Evolutionary conservation across 2,113 vertebrate genomes (phyloP).

Genomic region (Oreochromis niloticus): DNA sequence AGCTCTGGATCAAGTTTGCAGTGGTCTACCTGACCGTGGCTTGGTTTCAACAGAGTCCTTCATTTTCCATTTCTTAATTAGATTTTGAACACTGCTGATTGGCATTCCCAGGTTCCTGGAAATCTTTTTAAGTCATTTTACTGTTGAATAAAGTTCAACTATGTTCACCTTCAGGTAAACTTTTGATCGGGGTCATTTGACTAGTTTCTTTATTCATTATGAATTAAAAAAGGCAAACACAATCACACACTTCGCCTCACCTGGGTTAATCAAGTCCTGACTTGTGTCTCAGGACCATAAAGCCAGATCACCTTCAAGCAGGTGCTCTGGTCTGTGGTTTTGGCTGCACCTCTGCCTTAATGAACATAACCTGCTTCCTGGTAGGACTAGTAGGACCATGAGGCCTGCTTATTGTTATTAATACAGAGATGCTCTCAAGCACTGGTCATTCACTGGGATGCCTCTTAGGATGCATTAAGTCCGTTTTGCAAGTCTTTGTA

Average conservation of each 20-base stretch:
- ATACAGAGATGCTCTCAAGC: not conserved
- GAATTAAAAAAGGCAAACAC: not conserved
- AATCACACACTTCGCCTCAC: not conserved
- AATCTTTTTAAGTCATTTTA: not conserved
- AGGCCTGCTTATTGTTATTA: not conserved
- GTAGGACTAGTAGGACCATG: not conserved
- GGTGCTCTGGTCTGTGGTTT: not conserved
- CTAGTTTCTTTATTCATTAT: not conserved
- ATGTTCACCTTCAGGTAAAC: not conserved
- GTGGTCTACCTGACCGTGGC: not conserved
- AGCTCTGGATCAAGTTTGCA: not conserved
- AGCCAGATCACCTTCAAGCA: not conserved
- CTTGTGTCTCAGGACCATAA: not conserved
- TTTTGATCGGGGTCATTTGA: not conserved
- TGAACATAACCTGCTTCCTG: not conserved
- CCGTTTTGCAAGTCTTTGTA: not conserved
- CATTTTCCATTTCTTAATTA: not conserved
- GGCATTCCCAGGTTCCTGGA: not conserved
- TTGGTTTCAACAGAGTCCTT: not conserved
- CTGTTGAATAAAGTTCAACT: not conserved
- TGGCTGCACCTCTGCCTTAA: not conserved
- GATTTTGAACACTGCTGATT: not conserved
- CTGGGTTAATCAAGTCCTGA: not conserved
- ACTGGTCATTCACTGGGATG: not conserved
- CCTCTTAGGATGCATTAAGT: not conserved